These are phyloP conservation scores for Euborellia annulipes DNA, from an alignment of 1,140 invertebrate species.

Conservation along the genomic window DNA sequence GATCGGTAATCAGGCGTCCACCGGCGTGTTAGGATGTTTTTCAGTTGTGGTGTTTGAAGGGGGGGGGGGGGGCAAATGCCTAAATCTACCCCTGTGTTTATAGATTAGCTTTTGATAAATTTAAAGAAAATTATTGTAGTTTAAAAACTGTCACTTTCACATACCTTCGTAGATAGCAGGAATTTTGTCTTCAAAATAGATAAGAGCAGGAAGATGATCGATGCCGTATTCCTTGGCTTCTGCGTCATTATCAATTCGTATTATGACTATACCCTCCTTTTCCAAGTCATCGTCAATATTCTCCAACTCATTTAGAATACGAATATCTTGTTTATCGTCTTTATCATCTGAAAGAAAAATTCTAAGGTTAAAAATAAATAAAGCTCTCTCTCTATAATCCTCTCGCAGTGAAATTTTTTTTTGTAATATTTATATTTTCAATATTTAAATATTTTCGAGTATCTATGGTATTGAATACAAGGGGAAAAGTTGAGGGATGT, in stretches of 20 bases:
- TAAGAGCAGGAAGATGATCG: slow-evolving; percentile 69
- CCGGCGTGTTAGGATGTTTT: no score
- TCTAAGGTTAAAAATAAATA: no score
- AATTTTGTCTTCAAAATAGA: slow-evolving; percentile 86
- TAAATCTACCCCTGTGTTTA: neutral
- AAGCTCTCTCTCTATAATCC: no score
- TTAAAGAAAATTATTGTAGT: neutral
- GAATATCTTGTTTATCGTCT: slow-evolving; percentile 74
- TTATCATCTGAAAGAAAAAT: slow-evolving; percentile 61
- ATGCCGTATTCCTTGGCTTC: slow-evolving; percentile 85
- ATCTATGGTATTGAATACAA: no score
- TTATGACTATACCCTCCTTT: slow-evolving; percentile 76
- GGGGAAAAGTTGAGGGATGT: no score
- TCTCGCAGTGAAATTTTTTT: no score
- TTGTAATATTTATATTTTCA: no score
- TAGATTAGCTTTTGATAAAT: neutral
- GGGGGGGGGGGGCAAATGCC: no score
- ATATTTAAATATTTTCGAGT: no score
- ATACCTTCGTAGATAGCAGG: slow-evolving; percentile 73
- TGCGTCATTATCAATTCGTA: slow-evolving; percentile 71
- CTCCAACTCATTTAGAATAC: slow-evolving; percentile 74
- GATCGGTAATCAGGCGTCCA: no score
- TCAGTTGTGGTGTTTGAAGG: no score
- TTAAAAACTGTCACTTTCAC: no score
- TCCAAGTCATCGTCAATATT: slow-evolving; percentile 87